phyloP scores from a whole-genome alignment of 2,888 invertebrate species.

The Sicus ferrugineus region DNA sequence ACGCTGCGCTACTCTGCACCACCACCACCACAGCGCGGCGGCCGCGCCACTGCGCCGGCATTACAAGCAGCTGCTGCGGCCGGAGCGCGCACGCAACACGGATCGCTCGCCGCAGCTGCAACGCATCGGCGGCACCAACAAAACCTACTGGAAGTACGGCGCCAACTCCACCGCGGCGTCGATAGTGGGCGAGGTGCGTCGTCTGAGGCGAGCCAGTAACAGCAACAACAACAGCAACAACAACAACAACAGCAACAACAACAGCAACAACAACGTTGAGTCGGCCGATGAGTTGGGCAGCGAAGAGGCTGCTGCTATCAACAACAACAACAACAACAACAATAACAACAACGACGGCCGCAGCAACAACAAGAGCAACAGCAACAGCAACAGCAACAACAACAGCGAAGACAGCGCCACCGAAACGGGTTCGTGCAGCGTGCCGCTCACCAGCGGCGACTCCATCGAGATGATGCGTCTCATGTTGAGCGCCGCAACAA shows the following conservation, averaged over 20 bases:
- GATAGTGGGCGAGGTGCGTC: conserved; percentile 52
- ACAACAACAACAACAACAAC: conserved; percentile 34
- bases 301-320: conserved; percentile 32
- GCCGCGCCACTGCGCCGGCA: conserved; percentile 20
- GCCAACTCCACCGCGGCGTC: conserved; percentile 59
- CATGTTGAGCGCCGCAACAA: conserved; percentile 59
- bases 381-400: conserved; percentile 4
- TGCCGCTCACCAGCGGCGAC: conserved; percentile 56
- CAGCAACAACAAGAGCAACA: conserved; percentile 38
- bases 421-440: conserved; percentile 61
- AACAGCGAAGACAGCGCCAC: conserved; percentile 55
- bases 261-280: conserved; percentile 16
- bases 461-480: conserved; percentile 60
- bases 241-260: conserved; percentile 11
- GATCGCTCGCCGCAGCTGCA: conserved; percentile 45
- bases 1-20: conserved; percentile 60
- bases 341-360: conserved; percentile 48
- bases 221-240: neutral
- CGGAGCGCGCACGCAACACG: conserved; percentile 14
- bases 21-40: too few species aligned
- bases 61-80: conserved; percentile 28
- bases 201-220: conserved; percentile 21
- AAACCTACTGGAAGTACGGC: conserved; percentile 59
- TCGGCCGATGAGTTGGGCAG: conserved; percentile 49
- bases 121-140: conserved; percentile 57